phyloP scores from a whole-genome alignment of 2,797 vertebrate genomes.

The Syngnathus acus region DNA sequence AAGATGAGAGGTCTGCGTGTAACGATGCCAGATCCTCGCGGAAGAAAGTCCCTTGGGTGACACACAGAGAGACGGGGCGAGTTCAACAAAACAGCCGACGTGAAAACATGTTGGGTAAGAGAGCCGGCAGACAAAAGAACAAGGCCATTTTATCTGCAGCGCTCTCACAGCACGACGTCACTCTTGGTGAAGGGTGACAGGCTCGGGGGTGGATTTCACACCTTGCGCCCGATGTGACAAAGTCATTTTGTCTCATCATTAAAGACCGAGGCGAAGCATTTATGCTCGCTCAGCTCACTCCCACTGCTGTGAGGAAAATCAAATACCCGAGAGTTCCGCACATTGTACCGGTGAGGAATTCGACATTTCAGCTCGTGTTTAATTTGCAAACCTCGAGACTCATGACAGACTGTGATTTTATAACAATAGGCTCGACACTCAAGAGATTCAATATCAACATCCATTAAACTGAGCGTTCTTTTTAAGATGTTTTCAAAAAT shows the following conservation, averaged over 20 bases:
- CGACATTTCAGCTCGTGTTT: neutral
- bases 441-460: neutral
- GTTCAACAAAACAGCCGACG: constrained; percentile 20
- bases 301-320: constrained; percentile 1
- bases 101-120: constrained; percentile 6
- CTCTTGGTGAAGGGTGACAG: constrained; percentile 32
- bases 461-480: neutral
- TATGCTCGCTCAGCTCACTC: constrained; percentile 5
- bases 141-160: constrained; percentile 27
- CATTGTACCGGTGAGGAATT: neutral
- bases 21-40: constrained; percentile 94
- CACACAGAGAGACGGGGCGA: constrained; percentile 12
- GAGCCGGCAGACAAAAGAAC: neutral
- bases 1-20: constrained; percentile 92
- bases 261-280: constrained; percentile 28
- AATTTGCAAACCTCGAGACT: neutral
- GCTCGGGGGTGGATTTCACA: constrained; percentile 32
- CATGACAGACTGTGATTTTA: neutral
- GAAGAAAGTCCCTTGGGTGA: constrained; percentile 86
- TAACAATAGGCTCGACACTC: neutral
- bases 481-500: too few species aligned
- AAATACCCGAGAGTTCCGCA: neutral
- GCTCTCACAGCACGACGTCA: constrained; percentile 14
- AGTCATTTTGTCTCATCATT: constrained; percentile 43
- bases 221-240: constrained; percentile 34